Percentiles rank a stretch among this genome's conserved stretches.
phyloP scores from a whole-genome alignment of 2,888 invertebrate species.

The Dasypogon diadema region DNA sequence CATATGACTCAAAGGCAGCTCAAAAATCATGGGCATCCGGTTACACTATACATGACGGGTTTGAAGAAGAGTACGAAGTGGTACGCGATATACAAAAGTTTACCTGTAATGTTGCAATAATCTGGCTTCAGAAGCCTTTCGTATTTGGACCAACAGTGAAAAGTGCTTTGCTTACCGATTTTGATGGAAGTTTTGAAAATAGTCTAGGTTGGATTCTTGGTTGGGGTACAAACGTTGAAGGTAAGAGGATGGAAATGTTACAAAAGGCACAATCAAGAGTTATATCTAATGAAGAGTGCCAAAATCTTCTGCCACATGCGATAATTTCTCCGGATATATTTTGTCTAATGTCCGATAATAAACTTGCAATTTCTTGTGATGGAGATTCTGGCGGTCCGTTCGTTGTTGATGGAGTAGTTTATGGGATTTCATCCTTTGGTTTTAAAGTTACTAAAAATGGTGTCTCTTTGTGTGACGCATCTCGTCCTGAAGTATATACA shows the following conservation, averaged over 20 bases:
- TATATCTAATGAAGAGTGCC: neutral
- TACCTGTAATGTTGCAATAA: conserved; percentile 1
- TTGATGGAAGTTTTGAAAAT: neutral
- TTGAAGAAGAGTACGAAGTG: no score
- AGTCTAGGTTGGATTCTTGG: neutral
- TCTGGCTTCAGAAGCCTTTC: neutral
- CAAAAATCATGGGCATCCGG: neutral
- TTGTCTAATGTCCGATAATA: neutral
- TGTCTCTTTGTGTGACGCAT: neutral
- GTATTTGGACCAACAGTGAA: neutral
- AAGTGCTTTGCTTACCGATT: neutral
- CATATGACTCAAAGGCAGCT: neutral
- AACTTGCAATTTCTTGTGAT: neutral
- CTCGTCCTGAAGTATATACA: neutral
- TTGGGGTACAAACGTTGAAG: neutral
- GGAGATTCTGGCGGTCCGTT: conserved; percentile 25
- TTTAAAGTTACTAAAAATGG: neutral
- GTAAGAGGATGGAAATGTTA: neutral
- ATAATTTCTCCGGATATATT: neutral
- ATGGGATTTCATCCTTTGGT: conserved; percentile 1
- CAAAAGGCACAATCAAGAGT: neutral
- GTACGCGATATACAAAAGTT: no score
- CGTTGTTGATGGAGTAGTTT: neutral
- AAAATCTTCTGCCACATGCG: neutral
- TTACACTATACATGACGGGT: no score